Evolutionary conservation across 2,888 invertebrate genomes (phyloP), one percentile per base, ranked within the genome.

Genomic region (Rhamphomyia laevipes): DNA sequence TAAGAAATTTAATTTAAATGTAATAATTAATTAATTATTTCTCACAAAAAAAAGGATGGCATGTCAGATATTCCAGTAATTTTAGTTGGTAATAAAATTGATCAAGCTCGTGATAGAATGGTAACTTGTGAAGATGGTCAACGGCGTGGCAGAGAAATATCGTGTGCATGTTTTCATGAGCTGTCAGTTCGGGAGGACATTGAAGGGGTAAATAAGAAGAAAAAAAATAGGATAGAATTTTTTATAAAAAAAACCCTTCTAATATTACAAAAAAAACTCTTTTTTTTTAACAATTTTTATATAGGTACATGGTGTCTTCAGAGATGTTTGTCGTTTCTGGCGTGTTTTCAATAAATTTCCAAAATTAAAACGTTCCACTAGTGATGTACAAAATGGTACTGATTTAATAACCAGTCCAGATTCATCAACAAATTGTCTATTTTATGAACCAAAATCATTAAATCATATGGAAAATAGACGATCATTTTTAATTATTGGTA

Each of bases 121-220:
- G 84, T 87, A n/a, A 74, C 75, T 42, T 70, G 77, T 0, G 84
- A 84, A 55, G 86, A 87, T 59, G 87, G 87, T 2, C 80, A 81
- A 61, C 74, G 79, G 10, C 73, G 86, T 42, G 84, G 84, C 60
- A 79, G 81, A 59, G 86, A 87, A 66, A 82, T 87, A 52, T 84
- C 85, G 51, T 88, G 87, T 61, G 82, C 83, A 16, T 84, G 84
- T 58, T 90, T 89, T 61, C 86, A 88, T 64, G 89, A 89, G 71
- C 86, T 90, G 52, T 89, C 88, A 1, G 87, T 86, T 5, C 73
- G 87, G 50, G 89, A 90, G 67, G 86, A 84, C 63, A 80, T 85
- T 46, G 88, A 89, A 52, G 85, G 86, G 76, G 88, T 81, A 63
- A 21, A 4, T 42, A 9, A 21, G n/a, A n/a, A n/a, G 10, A 13